phyloP scores from a whole-genome alignment of 2,888 invertebrate species.

The Petrophora chlorosata region DNA sequence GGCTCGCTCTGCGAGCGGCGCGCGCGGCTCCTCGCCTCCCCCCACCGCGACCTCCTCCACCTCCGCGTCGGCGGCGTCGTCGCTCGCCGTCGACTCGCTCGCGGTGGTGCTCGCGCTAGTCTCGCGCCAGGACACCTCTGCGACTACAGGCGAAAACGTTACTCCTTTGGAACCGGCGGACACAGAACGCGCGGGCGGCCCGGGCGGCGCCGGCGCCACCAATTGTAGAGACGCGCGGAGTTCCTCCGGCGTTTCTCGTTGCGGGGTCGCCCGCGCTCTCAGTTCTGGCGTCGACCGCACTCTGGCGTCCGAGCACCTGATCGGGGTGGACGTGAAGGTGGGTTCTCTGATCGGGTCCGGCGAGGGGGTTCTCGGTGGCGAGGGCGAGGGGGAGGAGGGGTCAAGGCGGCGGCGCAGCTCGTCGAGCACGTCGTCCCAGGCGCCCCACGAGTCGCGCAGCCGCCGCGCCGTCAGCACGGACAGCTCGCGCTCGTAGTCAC shows the following conservation, averaged over 20 bases:
- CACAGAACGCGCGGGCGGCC: conserved; percentile 70
- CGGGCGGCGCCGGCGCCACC: conserved; percentile 70
- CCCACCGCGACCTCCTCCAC: conserved; percentile 62
- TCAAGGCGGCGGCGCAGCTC: conserved; percentile 73
- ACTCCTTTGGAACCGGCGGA: conserved; percentile 85
- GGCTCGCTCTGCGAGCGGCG: conserved; percentile 66
- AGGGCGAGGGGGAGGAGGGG: conserved; percentile 67
- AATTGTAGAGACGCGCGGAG: conserved; percentile 81
- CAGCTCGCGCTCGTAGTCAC: conserved; percentile 81
- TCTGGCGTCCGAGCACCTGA: conserved; percentile 71
- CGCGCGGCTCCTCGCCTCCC: conserved; percentile 55
- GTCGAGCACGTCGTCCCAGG: conserved; percentile 78
- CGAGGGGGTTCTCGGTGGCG: conserved; percentile 71
- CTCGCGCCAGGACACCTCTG: conserved; percentile 91
- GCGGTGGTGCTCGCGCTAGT: conserved; percentile 75
- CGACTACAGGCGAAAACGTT: conserved; percentile 91
- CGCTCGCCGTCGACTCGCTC: conserved; percentile 69
- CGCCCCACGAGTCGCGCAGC: conserved; percentile 77
- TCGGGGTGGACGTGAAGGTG: conserved; percentile 84
- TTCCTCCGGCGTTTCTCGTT: conserved; percentile 77
- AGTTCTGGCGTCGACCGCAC: conserved; percentile 86
- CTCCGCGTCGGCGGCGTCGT: conserved; percentile 76
- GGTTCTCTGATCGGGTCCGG: conserved; percentile 73
- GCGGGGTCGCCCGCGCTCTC: conserved; percentile 69
- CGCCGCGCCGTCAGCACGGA: conserved; percentile 82